phyloP scores from a whole-genome alignment of 1,140 invertebrate species.

The Calycopis cecrops region DNA sequence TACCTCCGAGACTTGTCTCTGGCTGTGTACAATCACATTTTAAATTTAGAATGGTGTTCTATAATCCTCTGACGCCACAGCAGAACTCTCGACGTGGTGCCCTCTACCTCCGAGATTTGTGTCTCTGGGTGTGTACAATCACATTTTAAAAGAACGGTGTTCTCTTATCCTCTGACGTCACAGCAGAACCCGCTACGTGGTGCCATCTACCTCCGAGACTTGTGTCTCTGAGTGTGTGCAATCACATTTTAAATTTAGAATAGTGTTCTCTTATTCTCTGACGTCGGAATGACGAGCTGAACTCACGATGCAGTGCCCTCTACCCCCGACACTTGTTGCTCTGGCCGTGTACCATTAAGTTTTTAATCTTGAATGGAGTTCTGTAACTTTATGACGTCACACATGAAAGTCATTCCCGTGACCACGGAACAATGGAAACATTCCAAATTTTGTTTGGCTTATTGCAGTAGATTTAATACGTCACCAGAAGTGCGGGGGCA shows the following conservation, averaged over 20 bases:
- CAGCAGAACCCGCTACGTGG: conserved; percentile 33
- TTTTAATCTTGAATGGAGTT: conserved; percentile 2
- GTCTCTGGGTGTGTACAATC: conserved; percentile 6
- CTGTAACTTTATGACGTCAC: not conserved
- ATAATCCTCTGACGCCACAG: not conserved
- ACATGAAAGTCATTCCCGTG: too few species aligned
- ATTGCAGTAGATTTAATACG: too few species aligned
- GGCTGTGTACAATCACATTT: conserved; percentile 11
- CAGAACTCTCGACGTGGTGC: not conserved
- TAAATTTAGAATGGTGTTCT: conserved; percentile 7
- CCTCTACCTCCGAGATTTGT: conserved; percentile 2
- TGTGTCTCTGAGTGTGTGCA: conserved; percentile 2
- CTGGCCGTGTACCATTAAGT: conserved; percentile 3
- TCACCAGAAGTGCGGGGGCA: too few species aligned
- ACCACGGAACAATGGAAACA: not conserved
- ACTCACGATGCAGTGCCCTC: conserved; percentile 3
- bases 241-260: conserved; percentile 13
- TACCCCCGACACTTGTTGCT: not conserved
- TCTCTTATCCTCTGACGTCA: not conserved
- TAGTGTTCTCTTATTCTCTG: not conserved
- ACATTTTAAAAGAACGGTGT: conserved; percentile 9
- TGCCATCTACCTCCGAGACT: conserved; percentile 10
- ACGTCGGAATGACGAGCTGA: not conserved
- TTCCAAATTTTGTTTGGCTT: not conserved
- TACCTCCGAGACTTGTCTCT: conserved; percentile 1